Conservation (phyloP, 2,888 invertebrate genomes). For the Lasius fuliginosus region DNA sequence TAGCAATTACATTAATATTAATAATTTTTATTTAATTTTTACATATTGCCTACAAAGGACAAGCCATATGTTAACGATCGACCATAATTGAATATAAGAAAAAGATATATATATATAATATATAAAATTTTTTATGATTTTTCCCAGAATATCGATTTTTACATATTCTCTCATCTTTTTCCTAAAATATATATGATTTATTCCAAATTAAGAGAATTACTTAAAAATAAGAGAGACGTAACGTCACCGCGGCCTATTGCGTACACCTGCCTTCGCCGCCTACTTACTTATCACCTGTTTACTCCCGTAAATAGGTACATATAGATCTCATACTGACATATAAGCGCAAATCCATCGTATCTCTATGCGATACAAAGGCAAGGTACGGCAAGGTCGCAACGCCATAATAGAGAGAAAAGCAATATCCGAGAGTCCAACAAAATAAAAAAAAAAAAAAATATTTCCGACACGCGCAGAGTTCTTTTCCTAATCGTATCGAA, state of each 20-base stretch:
- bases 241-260: slow-evolving; percentile 34
- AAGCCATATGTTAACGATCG: not conserved
- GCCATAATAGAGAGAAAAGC: slow-evolving; percentile 36
- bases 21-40: slow-evolving; percentile 12
- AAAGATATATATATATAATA: not conserved
- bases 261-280: slow-evolving; percentile 24
- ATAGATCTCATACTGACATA: slow-evolving; percentile 34
- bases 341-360: slow-evolving; percentile 32
- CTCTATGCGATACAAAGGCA: slow-evolving; percentile 7
- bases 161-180: slow-evolving; percentile 3
- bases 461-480: slow-evolving; percentile 39
- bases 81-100: not conserved
- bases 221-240: slow-evolving; percentile 9
- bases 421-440: slow-evolving; percentile 29
- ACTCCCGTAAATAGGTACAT: slow-evolving; percentile 29
- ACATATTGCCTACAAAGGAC: not conserved
- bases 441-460: not conserved
- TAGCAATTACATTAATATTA: slow-evolving; percentile 22
- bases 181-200: slow-evolving; percentile 9
- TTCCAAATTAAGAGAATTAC: not conserved
- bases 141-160: not conserved
- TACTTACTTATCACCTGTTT: slow-evolving; percentile 39
- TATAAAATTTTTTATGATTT: not conserved
- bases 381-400: slow-evolving; percentile 18
- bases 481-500: slow-evolving; percentile 34